These are phyloP conservation scores for Garra rufa DNA, from an alignment of 2,113 vertebrate genomes.

Conservation along the genomic window DNA sequence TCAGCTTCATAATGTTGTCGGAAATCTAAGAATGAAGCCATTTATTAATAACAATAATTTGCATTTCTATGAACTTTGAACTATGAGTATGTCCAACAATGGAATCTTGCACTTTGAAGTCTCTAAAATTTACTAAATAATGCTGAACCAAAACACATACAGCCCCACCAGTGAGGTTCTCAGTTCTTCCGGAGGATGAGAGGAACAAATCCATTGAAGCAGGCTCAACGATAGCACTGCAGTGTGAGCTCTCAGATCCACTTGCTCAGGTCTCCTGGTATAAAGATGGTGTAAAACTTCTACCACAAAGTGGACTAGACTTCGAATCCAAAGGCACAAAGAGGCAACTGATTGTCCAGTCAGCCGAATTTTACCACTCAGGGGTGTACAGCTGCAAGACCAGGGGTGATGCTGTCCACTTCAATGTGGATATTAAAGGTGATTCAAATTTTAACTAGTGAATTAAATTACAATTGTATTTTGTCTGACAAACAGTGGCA, in stretches of 20 bases:
- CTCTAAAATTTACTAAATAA: constrained; percentile 43
- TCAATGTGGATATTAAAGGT: constrained; percentile 82
- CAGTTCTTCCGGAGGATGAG: constrained; percentile 72
- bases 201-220: constrained; percentile 71
- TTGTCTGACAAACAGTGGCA: constrained; percentile 48
- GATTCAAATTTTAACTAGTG: constrained; percentile 64
- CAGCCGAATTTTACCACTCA: constrained; percentile 74
- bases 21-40: not conserved
- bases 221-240: constrained; percentile 71
- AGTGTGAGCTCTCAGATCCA: constrained; percentile 78
- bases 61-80: not conserved
- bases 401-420: constrained; percentile 74
- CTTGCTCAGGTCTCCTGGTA: constrained; percentile 76
- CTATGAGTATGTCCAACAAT: not conserved
- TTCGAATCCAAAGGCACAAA: constrained; percentile 66
- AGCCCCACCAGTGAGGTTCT: constrained; percentile 80
- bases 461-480: constrained; percentile 40
- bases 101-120: constrained; percentile 18
- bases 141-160: constrained; percentile 66
- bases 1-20: not conserved
- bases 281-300: constrained; percentile 78
- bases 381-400: constrained; percentile 81
- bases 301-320: constrained; percentile 70
- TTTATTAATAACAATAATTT: not conserved
- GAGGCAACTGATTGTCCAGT: constrained; percentile 70